A percentile compares a stretch with the other conserved stretches of the same genome.
Conservation (phyloP, 2,797 vertebrate species). For the Spinibarbus caldwelli region DNA sequence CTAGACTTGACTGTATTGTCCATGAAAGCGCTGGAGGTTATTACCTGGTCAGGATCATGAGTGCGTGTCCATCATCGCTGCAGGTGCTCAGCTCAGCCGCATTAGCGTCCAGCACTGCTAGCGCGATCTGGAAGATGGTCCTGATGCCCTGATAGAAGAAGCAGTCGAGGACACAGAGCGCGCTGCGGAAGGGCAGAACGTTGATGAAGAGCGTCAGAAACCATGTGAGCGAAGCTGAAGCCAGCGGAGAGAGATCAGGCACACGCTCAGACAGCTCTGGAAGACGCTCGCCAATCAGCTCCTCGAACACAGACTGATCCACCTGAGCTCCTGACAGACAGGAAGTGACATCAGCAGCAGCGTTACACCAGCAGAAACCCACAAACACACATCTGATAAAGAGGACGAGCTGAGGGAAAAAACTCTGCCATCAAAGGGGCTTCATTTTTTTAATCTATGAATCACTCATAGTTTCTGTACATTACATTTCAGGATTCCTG, state of each 20-base stretch:
- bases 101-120: slow-evolving; percentile 89
- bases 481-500: neutral
- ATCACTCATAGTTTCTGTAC: neutral
- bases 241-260: slow-evolving; percentile 85
- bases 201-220: slow-evolving; percentile 97
- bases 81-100: slow-evolving; percentile 80
- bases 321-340: slow-evolving; percentile 89
- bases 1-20: too few relatives aligned
- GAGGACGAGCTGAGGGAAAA: neutral
- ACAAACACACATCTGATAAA: too few relatives aligned
- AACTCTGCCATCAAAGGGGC: too few relatives aligned
- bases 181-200: slow-evolving; percentile 90
- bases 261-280: slow-evolving; percentile 88
- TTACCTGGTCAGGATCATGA: slow-evolving; percentile 91
- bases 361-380: too few relatives aligned
- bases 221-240: slow-evolving; percentile 94
- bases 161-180: slow-evolving; percentile 89
- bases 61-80: slow-evolving; percentile 89
- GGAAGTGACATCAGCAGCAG: slow-evolving; percentile 38
- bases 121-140: slow-evolving; percentile 90
- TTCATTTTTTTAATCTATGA: neutral
- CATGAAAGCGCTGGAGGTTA: too few relatives aligned
- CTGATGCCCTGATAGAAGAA: slow-evolving; percentile 95
- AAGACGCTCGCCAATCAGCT: slow-evolving; percentile 88
- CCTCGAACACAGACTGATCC: slow-evolving; percentile 96